Conservation (phyloP, 2,888 invertebrate genomes). For the Bruchidius siliquastri region DNA sequence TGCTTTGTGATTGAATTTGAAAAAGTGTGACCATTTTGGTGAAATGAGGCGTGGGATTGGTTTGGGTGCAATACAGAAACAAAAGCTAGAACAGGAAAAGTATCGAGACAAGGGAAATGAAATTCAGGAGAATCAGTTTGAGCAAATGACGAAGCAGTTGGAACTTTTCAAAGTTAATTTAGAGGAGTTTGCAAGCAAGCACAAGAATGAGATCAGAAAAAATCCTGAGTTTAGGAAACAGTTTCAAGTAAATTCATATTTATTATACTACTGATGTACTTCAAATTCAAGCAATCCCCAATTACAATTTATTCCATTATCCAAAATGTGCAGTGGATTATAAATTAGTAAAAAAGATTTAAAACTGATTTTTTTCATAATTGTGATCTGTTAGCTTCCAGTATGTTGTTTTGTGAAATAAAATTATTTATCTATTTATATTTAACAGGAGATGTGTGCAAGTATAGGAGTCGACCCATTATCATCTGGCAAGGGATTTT, state of each 20-base stretch:
- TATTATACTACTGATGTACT: too few relatives aligned
- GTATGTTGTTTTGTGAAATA: neutral
- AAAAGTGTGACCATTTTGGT: too few relatives aligned
- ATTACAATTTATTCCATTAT: too few relatives aligned
- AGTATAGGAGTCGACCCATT: conserved; percentile 98
- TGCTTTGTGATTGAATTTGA: too few relatives aligned
- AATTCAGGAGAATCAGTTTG: conserved; percentile 87
- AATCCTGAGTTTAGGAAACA: conserved; percentile 91
- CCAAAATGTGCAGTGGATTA: too few relatives aligned
- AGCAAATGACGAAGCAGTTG: conserved; percentile 90
- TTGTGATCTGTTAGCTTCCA: too few relatives aligned
- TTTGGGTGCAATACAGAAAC: conserved; percentile 85
- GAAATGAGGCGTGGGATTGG: conserved; percentile 83
- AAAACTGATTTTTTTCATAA: too few relatives aligned
- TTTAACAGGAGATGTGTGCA: conserved; percentile 96
- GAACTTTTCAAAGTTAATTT: conserved; percentile 87
- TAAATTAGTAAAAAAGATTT: too few relatives aligned
- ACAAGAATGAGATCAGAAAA: conserved; percentile 91
- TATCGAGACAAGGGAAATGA: conserved; percentile 89
- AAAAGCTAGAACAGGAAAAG: conserved; percentile 80
- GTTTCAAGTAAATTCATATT: conserved; percentile 68
- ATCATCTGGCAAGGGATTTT: conserved; percentile 90
- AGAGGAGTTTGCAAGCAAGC: conserved; percentile 93
- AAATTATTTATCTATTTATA: neutral
- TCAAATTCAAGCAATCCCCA: too few relatives aligned